Base-by-base conservation (phyloP, 2,888 invertebrate genomes). In the Leucophenga maculata region DNA sequence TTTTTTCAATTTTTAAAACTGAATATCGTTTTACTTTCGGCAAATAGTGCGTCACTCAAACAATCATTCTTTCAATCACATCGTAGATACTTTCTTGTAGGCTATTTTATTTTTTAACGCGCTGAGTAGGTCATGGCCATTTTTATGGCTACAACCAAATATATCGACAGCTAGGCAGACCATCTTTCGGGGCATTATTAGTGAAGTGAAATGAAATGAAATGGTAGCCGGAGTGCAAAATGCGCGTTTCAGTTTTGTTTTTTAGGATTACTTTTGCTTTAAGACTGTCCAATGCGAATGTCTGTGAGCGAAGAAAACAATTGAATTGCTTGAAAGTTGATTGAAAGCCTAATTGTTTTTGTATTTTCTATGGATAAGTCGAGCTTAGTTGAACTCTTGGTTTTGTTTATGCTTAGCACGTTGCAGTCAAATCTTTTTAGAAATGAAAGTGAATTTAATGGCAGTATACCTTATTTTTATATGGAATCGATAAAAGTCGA, bases 341-440 rank as follows among this genome's bases (percentile, higher is more conserved):
- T 48, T 31, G 64, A 50, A 65, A 70, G 74, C 70, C 57, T 71
- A 75, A 72, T 73, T 71, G 75, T 26, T 65, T 52, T 39, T 64
- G 32, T 57, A 69, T 71, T 54, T 68, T 52, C 55, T 62, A 59
- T 70, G 70, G 73, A n/a, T 60, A 60, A 60, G 60, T 71, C 31
- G 3, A 6, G 39, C 39, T 39, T 39, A 39, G 39, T 64, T 71
- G 64, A 44, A 48, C 31, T 66, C 39, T 62, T 68, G 46, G 22
- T 67, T 66, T 74, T 64, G 75, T 76, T 76, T 71, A 79, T 79
- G 72, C 74, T 65, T 54, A 71, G 52, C 75, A 71, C 75, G 76
- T 72, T 74, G 75, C 69, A 77, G 26, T 11, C 22, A 14, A 62
- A 67, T 32, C 72, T 64, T 72, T 68, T 54, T 65, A 52, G 18